Conservation (phyloP, 2,888 invertebrate genomes). For the Ceriagrion tenellum region DNA sequence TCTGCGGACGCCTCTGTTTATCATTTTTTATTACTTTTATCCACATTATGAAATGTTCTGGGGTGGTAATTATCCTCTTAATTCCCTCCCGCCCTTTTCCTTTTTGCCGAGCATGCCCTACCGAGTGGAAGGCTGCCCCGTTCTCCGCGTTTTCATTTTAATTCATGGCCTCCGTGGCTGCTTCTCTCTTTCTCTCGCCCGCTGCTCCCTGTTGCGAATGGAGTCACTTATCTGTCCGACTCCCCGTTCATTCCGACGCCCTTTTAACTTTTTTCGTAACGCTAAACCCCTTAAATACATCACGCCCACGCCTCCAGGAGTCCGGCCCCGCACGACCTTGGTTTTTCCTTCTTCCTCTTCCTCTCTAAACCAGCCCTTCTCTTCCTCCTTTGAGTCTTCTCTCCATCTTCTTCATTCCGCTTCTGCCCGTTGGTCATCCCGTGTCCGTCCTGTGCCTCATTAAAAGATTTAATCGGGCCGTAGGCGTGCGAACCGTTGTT, state of each 20-base stretch:
- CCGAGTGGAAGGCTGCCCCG: background rate
- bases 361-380: no score
- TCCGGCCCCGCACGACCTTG: background rate
- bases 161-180: background rate
- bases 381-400: background rate
- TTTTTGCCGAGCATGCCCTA: background rate
- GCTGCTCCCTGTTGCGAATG: background rate
- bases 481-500: no score
- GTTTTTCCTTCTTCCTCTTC: background rate
- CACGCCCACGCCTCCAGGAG: background rate
- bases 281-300: background rate
- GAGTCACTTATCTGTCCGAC: background rate
- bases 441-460: no score
- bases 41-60: background rate
- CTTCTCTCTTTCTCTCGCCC: background rate
- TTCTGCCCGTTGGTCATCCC: no score
- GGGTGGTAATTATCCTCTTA: slow-evolving; percentile 21
- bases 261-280: background rate
- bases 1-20: background rate
- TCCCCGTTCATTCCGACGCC: background rate
- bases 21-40: slow-evolving; percentile 25
- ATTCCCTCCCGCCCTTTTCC: no score
- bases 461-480: no score
- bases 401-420: background rate
- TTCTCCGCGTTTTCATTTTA: background rate